Base-by-base conservation (phyloP, 37 sponge, comb jelly and placozoan genomes). In the Halisarca cf. caerulea region DNA sequence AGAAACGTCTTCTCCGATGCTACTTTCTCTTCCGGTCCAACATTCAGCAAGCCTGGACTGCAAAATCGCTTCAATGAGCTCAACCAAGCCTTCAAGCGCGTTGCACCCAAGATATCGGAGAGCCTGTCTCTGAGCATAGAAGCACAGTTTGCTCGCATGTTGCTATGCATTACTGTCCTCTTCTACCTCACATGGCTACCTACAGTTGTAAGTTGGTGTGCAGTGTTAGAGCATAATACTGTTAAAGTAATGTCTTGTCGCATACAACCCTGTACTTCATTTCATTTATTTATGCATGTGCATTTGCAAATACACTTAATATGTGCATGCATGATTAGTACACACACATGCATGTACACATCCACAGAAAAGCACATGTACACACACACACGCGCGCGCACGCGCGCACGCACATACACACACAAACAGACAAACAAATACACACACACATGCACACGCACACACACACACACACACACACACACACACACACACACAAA, bases 121-220 rank as follows among this genome's bases (percentile, higher is more conserved):
- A 86, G 85, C 69, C 84, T 94, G 39, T 84, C 88, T 82, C 81
- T 91, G 18, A 86, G 94, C 17, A 81, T 90, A 42, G 94, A 93
- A 80, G 88, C 91, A 1, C 91, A 93, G 88, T 94, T 94, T 70
- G 89, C 82, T 36, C 66, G 91, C 0, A 94, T 91, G 95, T 68
- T 94, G 80, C 79, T 94, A 59, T 58, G 77, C 0, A 88, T 91
- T 33, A 82, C 87, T 18, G 37, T 82, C 28, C 72, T 90, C 5
- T 91, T 94, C 85, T 94, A 91, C 82, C 36, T 83, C 81, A 91
- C 80, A 82, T 90, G 95, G 91, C 81, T 84, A 0, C 87, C 91
- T 47, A 85, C 81, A 58, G 89, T 94, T 77, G 87, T 93, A 53
- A 87, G 90, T 43, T 75, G 3, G 35, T 18, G 1, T 47, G 4